Percentiles rank a stretch among this genome's conserved stretches.
Evolutionary conservation across 2,797 vertebrate species (phyloP).

Genomic region (Cyprinella venusta): DNA sequence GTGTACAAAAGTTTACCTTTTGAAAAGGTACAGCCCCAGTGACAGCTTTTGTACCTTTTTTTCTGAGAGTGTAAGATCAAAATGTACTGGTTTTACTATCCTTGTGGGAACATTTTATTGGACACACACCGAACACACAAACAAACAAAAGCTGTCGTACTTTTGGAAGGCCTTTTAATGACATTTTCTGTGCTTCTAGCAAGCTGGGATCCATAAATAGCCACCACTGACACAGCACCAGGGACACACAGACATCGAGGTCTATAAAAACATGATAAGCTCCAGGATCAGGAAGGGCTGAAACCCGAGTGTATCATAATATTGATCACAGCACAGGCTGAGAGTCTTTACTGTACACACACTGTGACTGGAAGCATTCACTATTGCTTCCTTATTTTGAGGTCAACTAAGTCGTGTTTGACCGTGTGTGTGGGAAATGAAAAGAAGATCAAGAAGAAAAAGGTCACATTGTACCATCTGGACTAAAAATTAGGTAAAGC

Average conservation of each 20-base stretch:
- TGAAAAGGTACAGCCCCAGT: too few species aligned
- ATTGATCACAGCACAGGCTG: slow-evolving; percentile 46
- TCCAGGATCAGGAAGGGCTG: slow-evolving; percentile 3
- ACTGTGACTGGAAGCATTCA: slow-evolving; percentile 55
- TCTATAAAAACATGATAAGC: slow-evolving; percentile 56
- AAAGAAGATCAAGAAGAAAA: slow-evolving; percentile 36
- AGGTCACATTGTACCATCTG: slow-evolving; percentile 38
- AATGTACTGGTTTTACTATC: too few species aligned
- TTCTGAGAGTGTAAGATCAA: too few species aligned
- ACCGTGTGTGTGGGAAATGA: slow-evolving; percentile 50
- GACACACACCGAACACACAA: background rate
- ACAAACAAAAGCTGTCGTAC: background rate
- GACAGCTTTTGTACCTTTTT: too few species aligned
- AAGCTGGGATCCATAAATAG: slow-evolving; percentile 44
- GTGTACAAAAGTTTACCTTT: too few species aligned
- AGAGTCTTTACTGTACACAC: slow-evolving; percentile 30
- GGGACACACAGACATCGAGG: slow-evolving; percentile 2
- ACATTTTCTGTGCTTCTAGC: slow-evolving; percentile 46
- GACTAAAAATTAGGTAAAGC: slow-evolving; percentile 43
- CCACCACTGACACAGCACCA: background rate
- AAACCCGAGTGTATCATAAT: slow-evolving; percentile 52
- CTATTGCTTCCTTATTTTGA: slow-evolving; percentile 23
- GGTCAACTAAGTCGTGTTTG: slow-evolving; percentile 20
- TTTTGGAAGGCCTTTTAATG: slow-evolving; percentile 18
- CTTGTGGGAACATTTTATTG: too few species aligned